phyloP scores from a whole-genome alignment of 2,888 invertebrate genomes.

The Gasteruption jaculator region DNA sequence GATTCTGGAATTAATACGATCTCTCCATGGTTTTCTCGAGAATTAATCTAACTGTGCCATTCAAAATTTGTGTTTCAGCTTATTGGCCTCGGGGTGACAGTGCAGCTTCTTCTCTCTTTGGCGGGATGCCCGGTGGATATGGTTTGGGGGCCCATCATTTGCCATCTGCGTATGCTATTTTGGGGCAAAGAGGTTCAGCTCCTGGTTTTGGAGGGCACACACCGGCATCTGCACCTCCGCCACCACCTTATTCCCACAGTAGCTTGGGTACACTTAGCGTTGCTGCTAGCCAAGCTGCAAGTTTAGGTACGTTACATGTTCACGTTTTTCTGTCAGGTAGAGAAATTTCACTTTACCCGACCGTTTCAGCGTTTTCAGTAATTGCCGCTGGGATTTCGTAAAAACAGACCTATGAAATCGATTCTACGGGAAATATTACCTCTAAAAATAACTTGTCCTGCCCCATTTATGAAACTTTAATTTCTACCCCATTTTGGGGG shows the following conservation, averaged over 20 bases:
- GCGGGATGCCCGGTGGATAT: constrained; percentile 49
- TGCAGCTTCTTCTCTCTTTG: constrained; percentile 45
- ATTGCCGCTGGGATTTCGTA: no score
- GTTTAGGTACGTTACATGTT: constrained; percentile 60
- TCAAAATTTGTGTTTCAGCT: no score
- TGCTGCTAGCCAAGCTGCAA: constrained; percentile 81
- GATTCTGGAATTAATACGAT: no score
- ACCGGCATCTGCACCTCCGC: constrained; percentile 44
- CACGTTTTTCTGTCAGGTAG: background rate
- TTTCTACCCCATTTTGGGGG: no score
- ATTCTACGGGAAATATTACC: no score
- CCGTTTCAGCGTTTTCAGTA: no score
- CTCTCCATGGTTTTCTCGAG: no score
- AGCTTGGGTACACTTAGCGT: constrained; percentile 67
- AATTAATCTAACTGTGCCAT: no score
- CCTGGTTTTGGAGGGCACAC: constrained; percentile 45
- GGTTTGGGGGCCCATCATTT: constrained; percentile 49
- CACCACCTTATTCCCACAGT: constrained; percentile 48
- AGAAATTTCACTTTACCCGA: no score
- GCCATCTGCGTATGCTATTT: constrained; percentile 50
- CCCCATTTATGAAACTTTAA: no score
- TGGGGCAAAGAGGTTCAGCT: constrained; percentile 45
- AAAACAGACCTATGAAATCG: no score
- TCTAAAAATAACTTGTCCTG: no score
- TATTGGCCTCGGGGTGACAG: constrained; percentile 74